Base-by-base conservation (phyloP, 64 coral and sea anemone species). In the Porites lutea region DNA sequence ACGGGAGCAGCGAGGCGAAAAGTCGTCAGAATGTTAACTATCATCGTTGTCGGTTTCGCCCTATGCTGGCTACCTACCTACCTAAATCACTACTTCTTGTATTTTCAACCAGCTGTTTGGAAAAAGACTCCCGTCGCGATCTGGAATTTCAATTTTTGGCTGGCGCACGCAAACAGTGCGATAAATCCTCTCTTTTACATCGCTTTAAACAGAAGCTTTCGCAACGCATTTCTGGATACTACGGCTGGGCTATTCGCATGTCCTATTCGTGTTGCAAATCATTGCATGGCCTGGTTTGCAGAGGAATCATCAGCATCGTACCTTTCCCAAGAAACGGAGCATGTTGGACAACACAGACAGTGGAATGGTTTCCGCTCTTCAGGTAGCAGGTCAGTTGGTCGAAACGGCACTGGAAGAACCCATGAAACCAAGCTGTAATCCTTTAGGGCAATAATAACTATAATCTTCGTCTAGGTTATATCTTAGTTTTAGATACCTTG, bases 51-150 rank as follows among this genome's bases (percentile, higher is more conserved):
- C 22, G 65, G 83, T 6, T 94, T 94, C 22, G 92, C 92, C 12
- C 7, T 94, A 46, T 89, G 92, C 46, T 94, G 92, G 92, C 55
- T 82, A 12, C 92, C 92, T 9, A 75, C 69, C 15, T 86, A 94
- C 47, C 5, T 76, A 19, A 75, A 73, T 58, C 92, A 94, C 59
- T 94, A 94, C 14, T 75, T 76, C 9, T 77, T 89, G 48, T 94
- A 8, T 20, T 84, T 84, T 64, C 0, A 84, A 11, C 61, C 0
- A 11, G 44, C 13, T 60, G 5, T 62, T n/a, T 61, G 5, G 13
- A 0, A 66, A 6, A 20, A 51, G 19, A 68, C 68, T 18, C 61
- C 81, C 63, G 0, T 50, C 1, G 44, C 48, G 2, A 15, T 47
- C 14, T 8, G 3, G 16, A 0, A 23, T 63, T 63, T 84, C 9